These are phyloP conservation scores for Leucoraja erinaceus DNA, from an alignment of 2,113 vertebrate species.

Conservation along the genomic window DNA sequence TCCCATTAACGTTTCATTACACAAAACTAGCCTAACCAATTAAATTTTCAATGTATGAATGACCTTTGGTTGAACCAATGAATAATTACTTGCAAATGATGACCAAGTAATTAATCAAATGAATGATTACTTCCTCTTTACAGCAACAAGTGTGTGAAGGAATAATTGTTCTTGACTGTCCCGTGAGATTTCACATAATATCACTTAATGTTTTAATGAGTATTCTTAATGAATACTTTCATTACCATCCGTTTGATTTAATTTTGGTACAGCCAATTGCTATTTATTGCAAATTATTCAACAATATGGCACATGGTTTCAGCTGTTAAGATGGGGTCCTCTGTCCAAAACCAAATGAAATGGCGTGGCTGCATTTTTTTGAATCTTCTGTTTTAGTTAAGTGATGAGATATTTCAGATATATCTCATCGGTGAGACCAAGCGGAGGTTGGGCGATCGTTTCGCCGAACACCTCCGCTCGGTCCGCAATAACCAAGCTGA, in stretches of 20 bases:
- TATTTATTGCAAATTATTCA: slow-evolving; percentile 10
- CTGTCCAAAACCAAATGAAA: neutral
- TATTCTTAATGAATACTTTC: slow-evolving; percentile 34
- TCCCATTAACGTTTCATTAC: neutral
- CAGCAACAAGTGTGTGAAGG: neutral
- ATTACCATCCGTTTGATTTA: neutral
- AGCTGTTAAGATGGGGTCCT: neutral
- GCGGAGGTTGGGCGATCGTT: no score
- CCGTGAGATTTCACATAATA: neutral
- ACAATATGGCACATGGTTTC: neutral
- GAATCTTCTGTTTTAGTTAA: slow-evolving; percentile 5
- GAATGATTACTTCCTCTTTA: neutral
- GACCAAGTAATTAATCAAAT: neutral
- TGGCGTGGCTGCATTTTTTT: slow-evolving; percentile 8
- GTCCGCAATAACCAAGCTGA: no score
- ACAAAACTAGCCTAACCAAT: neutral
- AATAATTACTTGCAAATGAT: neutral
- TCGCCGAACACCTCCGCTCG: no score
- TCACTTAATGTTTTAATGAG: slow-evolving; percentile 5
- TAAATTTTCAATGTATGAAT: neutral
- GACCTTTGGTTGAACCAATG: slow-evolving; percentile 7
- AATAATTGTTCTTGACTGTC: neutral
- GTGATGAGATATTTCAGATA: neutral
- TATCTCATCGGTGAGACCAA: no score
- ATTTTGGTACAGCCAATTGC: slow-evolving; percentile 5